These are phyloP conservation scores for Gymnocheta viridis DNA, from an alignment of 2,888 invertebrate genomes.

Conservation along the genomic window DNA sequence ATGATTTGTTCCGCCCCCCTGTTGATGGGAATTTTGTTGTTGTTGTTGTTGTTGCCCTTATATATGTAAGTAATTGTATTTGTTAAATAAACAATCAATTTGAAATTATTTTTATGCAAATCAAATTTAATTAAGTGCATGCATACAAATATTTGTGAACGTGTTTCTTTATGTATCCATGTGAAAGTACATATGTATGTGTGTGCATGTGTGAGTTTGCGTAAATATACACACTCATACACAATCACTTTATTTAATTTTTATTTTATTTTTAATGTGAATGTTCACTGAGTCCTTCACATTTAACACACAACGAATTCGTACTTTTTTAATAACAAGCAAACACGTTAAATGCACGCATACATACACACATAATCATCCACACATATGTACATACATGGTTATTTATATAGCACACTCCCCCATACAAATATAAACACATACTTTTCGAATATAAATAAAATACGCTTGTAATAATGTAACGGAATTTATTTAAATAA, in stretches of 20 bases:
- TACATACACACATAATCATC: background rate
- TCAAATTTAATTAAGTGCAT: constrained; percentile 72
- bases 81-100: constrained; percentile 70
- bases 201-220: background rate
- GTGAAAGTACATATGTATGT: background rate
- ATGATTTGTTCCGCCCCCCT: background rate
- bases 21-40: background rate
- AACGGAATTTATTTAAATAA: constrained; percentile 62
- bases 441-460: background rate
- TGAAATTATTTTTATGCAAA: constrained; percentile 72
- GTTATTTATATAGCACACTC: background rate
- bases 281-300: constrained; percentile 37
- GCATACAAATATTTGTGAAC: constrained; percentile 59
- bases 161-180: background rate
- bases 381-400: background rate
- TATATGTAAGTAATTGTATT: constrained; percentile 66
- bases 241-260: constrained; percentile 3
- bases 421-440: background rate
- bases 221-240: background rate
- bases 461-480: constrained; percentile 43
- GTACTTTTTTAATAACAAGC: background rate
- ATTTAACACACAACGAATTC: constrained; percentile 32
- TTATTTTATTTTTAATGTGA: constrained; percentile 5
- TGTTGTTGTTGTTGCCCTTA: constrained; percentile 9
- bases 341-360: background rate